Evolutionary conservation across 23 tunicate genomes (phyloP).

Genomic region (Aplidium turbinatum): DNA sequence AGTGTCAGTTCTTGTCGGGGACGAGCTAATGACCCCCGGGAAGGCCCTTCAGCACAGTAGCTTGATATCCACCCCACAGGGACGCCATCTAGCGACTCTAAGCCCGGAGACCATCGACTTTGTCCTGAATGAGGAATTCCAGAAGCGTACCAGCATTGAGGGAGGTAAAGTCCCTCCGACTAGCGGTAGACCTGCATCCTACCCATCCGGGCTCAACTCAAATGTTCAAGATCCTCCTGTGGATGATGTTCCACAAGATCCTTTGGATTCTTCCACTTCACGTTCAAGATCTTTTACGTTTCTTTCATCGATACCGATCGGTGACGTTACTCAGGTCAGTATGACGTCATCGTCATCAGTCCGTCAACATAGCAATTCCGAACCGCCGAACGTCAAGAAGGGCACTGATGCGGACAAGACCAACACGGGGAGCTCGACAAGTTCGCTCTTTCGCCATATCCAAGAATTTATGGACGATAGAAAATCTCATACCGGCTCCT

Average conservation of each 20-base stretch:
- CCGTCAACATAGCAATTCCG: neutral
- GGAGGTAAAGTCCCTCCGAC: neutral
- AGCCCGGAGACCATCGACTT: conserved; percentile 86
- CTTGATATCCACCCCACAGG: conserved; percentile 28
- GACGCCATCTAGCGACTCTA: conserved; percentile 58
- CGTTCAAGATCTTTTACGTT: conserved; percentile 18
- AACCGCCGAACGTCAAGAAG: neutral
- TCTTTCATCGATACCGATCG: no score
- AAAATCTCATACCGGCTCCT: neutral
- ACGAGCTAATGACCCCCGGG: conserved; percentile 48
- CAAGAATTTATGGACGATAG: neutral
- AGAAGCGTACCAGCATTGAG: neutral
- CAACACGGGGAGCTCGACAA: neutral
- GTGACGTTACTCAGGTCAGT: neutral
- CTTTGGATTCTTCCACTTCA: neutral
- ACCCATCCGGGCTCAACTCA: conserved; percentile 11
- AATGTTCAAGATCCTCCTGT: neutral
- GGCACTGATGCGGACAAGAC: neutral
- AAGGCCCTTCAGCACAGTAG: conserved; percentile 31
- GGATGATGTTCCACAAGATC: neutral
- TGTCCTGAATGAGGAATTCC: conserved; percentile 55
- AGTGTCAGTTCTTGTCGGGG: conserved; percentile 23
- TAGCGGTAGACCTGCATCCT: conserved; percentile 4
- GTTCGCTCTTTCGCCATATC: neutral
- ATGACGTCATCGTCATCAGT: neutral